Evolutionary conservation across 23 tunicate genomes (phyloP).

Genomic region (Corella eumyota): DNA sequence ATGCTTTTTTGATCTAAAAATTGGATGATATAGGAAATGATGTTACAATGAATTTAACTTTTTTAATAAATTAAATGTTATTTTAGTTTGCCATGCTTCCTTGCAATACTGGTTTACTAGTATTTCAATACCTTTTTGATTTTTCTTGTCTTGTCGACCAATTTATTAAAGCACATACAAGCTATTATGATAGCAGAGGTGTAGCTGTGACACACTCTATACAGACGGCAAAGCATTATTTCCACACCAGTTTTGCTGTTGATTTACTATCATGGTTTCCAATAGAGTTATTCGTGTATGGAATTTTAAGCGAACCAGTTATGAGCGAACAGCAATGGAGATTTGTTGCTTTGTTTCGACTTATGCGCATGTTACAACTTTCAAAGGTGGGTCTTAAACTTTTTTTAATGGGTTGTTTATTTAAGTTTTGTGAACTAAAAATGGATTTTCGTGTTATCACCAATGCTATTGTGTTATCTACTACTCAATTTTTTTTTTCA

Average conservation of each 20-base stretch:
- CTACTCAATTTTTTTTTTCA: not conserved
- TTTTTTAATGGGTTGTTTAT: too few relatives aligned
- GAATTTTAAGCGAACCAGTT: slow-evolving; percentile 3
- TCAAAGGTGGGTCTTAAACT: slow-evolving; percentile 38
- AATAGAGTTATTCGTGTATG: slow-evolving; percentile 38
- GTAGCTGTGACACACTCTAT: slow-evolving; percentile 56
- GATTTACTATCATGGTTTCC: slow-evolving; percentile 92
- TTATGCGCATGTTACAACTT: slow-evolving; percentile 29
- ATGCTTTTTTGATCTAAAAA: too few relatives aligned
- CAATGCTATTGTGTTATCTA: not conserved
- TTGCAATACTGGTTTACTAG: slow-evolving; percentile 15
- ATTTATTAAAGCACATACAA: slow-evolving; percentile 50
- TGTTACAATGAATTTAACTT: not conserved
- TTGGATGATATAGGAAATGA: not conserved
- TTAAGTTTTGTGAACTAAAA: not conserved
- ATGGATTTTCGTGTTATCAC: not conserved
- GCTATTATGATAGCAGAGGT: slow-evolving; percentile 29
- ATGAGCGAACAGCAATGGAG: slow-evolving; percentile 53
- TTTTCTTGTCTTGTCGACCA: slow-evolving; percentile 33
- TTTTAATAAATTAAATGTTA: too few relatives aligned
- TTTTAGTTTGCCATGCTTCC: slow-evolving; percentile 70
- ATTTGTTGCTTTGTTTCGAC: slow-evolving; percentile 46
- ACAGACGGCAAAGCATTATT: slow-evolving; percentile 43
- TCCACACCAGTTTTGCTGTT: slow-evolving; percentile 36
- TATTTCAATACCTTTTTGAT: slow-evolving; percentile 61